A percentile compares a stretch with the other conserved stretches of the same genome.
Evolutionary conservation across 1,140 invertebrate genomes (phyloP).

Genomic region (Caenorhabditis latens): DNA sequence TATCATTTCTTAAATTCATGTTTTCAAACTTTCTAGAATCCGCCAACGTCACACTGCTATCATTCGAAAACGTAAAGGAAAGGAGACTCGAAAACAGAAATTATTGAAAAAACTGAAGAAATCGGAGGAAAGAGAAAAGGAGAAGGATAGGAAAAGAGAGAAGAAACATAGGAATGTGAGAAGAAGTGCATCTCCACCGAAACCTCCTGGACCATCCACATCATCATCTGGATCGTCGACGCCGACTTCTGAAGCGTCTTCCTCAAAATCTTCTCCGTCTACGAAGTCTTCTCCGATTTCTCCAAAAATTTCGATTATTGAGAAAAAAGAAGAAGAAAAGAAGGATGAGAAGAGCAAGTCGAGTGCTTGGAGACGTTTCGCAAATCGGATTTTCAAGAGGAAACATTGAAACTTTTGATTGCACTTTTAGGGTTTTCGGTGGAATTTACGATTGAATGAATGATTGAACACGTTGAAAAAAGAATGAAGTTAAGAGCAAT

Average conservation of each 20-base stretch:
- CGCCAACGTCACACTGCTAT: background rate
- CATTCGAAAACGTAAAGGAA: background rate
- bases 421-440: too few relatives aligned
- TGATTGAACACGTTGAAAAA: too few relatives aligned
- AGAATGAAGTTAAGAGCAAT: too few relatives aligned
- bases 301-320: background rate
- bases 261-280: background rate
- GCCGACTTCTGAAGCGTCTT: background rate
- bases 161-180: background rate
- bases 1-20: background rate
- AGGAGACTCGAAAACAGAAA: conserved; percentile 33
- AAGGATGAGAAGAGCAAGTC: conserved; percentile 13
- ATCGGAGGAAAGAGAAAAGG: conserved; percentile 31
- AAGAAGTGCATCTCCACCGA: background rate
- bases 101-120: background rate
- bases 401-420: background rate
- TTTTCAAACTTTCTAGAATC: background rate
- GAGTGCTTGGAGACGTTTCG: conserved; percentile 15
- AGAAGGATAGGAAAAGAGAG: conserved; percentile 10
- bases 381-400: conserved; percentile 11
- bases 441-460: too few relatives aligned
- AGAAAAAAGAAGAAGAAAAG: background rate
- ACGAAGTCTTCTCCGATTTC: background rate
- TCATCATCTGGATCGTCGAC: background rate
- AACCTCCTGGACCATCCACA: background rate